Conservation (phyloP, 1,140 invertebrate genomes). For the Temnothorax longispinosus region DNA sequence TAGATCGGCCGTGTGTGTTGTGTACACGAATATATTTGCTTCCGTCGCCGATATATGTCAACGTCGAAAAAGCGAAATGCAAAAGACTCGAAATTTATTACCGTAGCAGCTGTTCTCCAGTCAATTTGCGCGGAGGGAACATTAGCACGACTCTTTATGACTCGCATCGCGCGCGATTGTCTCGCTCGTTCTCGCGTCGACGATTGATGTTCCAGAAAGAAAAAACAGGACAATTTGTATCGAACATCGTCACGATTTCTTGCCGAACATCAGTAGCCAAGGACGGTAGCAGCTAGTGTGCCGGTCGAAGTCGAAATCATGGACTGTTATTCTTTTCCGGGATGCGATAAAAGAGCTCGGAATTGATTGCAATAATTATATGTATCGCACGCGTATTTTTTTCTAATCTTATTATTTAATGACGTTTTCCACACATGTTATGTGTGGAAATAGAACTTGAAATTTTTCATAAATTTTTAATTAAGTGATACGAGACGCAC, state of each 20-base stretch:
- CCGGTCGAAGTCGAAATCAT: not conserved
- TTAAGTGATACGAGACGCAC: not conserved
- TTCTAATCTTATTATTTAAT: not conserved
- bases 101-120: slow-evolving; percentile 26
- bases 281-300: not conserved
- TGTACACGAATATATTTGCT: slow-evolving; percentile 44
- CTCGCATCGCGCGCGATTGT: not conserved
- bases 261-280: not conserved
- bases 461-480: not conserved
- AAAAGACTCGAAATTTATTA: slow-evolving; percentile 30
- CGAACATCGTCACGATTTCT: not conserved
- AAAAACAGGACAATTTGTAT: not conserved
- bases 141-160: slow-evolving; percentile 16
- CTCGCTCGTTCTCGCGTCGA: not conserved
- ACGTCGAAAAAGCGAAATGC: not conserved
- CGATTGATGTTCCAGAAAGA: not conserved
- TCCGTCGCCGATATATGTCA: slow-evolving; percentile 5
- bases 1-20: not conserved
- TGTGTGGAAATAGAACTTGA: not conserved
- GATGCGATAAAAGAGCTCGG: not conserved
- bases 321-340: not conserved
- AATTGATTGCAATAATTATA: not conserved
- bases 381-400: not conserved
- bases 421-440: not conserved
- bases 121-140: not conserved